These are phyloP conservation scores for Pelagia noctiluca DNA, from an alignment of 30 jellyfish, hydroid and myxozoan species.

Conservation along the genomic window DNA sequence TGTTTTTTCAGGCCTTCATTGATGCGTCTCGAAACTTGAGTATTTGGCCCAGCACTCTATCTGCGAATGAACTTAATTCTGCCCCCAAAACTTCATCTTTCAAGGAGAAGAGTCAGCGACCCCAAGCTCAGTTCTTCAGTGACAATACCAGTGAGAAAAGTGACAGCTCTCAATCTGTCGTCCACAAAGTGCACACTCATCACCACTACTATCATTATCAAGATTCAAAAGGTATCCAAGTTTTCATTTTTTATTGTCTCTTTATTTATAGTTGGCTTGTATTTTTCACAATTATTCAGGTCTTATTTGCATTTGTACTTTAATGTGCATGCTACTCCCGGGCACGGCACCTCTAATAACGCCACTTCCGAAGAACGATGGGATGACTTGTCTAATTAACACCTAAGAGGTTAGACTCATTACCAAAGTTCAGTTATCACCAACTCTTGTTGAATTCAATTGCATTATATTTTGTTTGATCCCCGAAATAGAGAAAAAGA, in stretches of 20 bases:
- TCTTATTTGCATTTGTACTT: too few species aligned
- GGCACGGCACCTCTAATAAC: too few species aligned
- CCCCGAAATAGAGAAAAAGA: too few species aligned
- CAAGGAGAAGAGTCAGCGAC: slow-evolving; percentile 75
- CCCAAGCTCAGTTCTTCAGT: slow-evolving; percentile 61
- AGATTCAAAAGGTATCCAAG: slow-evolving; percentile 8
- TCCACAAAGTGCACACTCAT: slow-evolving; percentile 85
- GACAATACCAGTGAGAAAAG: slow-evolving; percentile 9
- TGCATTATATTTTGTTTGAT: too few species aligned
- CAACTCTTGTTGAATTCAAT: too few species aligned
- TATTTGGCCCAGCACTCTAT: slow-evolving; percentile 57
- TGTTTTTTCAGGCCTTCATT: slow-evolving; percentile 2
- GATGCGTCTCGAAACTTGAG: slow-evolving; percentile 36
- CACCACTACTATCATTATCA: slow-evolving; percentile 81
- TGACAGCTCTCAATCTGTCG: slow-evolving; percentile 24
- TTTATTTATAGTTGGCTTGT: too few species aligned
- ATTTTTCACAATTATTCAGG: too few species aligned
- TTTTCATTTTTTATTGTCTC: neutral
- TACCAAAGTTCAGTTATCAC: too few species aligned
- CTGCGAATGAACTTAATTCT: slow-evolving; percentile 41
- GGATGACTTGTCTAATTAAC: too few species aligned
- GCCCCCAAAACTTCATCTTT: slow-evolving; percentile 23
- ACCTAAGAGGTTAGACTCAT: too few species aligned
- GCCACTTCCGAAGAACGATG: too few species aligned
- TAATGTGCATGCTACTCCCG: too few species aligned